Conservation (phyloP, 2,113 vertebrate genomes). For the Acanthisitta chloris region DNA sequence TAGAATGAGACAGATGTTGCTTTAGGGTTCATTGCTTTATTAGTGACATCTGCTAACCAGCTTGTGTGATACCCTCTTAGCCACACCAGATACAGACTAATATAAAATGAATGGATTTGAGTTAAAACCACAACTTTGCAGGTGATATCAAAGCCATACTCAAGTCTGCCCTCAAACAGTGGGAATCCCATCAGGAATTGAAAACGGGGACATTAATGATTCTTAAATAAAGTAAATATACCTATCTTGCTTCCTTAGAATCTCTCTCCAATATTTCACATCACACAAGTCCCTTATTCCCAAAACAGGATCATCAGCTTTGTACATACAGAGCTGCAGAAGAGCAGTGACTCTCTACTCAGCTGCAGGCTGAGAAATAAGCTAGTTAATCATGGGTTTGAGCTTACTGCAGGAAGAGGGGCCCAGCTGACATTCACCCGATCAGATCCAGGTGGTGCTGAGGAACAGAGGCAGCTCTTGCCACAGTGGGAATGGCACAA, state of each 20-base stretch:
- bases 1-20: conserved; percentile 4
- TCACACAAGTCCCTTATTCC: neutral
- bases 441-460: neutral
- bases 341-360: neutral
- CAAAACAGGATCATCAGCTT: neutral
- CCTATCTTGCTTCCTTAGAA: neutral
- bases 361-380: neutral
- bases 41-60: neutral
- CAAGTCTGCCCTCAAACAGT: neutral
- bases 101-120: neutral
- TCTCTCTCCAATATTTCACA: neutral
- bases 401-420: neutral
- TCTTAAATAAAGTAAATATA: neutral
- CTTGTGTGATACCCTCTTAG: neutral
- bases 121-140: neutral
- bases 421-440: neutral
- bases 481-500: rapidly evolving
- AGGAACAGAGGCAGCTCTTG: neutral
- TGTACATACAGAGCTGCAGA: neutral
- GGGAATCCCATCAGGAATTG: neutral
- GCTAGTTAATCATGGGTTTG: neutral
- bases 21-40: neutral
- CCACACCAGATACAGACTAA: neutral
- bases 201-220: neutral
- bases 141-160: neutral